A percentile compares a stretch with the other conserved stretches of the same genome.
Conservation (phyloP, 2,113 vertebrate genomes). For the Pagrus major region DNA sequence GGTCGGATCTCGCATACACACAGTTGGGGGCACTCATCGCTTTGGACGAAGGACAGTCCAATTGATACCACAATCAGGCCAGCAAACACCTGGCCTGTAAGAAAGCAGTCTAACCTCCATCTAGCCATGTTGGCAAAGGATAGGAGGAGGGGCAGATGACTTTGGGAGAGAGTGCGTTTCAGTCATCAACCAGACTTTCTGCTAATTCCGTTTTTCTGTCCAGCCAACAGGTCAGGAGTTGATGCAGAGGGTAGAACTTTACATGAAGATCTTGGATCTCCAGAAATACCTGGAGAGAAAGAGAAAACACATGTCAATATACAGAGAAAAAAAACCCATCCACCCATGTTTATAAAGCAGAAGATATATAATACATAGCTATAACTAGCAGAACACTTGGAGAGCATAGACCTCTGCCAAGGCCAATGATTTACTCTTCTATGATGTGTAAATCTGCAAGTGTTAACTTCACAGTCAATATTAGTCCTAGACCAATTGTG, state of each 20-base stretch:
- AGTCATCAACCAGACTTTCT: slow-evolving; percentile 77
- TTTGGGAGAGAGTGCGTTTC: slow-evolving; percentile 54
- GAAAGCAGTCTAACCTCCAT: slow-evolving; percentile 69
- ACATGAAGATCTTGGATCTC: slow-evolving; percentile 45
- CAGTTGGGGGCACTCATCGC: slow-evolving; percentile 93
- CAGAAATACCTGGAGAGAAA: slow-evolving; percentile 67
- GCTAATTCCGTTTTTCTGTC: slow-evolving; percentile 50
- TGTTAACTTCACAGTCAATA: too few relatives aligned
- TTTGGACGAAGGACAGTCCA: slow-evolving; percentile 84
- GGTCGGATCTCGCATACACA: slow-evolving; percentile 97
- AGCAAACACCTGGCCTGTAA: slow-evolving; percentile 82
- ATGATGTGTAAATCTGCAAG: too few relatives aligned
- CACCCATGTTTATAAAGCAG: not conserved
- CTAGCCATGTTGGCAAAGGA: slow-evolving; percentile 86
- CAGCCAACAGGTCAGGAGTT: slow-evolving; percentile 30
- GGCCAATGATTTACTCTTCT: too few relatives aligned
- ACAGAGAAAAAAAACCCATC: not conserved
- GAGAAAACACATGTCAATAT: slow-evolving; percentile 43
- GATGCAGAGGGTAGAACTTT: slow-evolving; percentile 20
- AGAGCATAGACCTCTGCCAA: too few relatives aligned
- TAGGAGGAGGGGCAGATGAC: slow-evolving; percentile 62
- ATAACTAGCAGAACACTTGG: too few relatives aligned
- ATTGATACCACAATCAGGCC: slow-evolving; percentile 84
- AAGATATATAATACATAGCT: too few relatives aligned
- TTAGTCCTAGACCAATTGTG: too few relatives aligned